Evolutionary conservation across 2,888 invertebrate genomes (phyloP).

Genomic region (Deilephila elpenor): DNA sequence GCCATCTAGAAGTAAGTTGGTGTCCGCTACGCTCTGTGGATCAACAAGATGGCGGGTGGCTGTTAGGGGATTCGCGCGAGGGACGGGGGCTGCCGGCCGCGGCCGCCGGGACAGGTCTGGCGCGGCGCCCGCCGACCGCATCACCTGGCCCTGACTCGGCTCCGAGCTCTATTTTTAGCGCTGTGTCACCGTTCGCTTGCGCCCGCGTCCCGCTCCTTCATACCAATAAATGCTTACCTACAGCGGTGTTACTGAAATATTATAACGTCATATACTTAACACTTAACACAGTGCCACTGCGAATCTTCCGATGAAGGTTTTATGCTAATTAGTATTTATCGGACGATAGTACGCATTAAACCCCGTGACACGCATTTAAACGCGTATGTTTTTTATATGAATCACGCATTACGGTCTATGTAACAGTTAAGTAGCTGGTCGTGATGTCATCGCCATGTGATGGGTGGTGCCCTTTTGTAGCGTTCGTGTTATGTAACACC

Average conservation of each 20-base stretch:
- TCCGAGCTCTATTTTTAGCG: conserved; percentile 80
- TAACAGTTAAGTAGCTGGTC: conserved; percentile 73
- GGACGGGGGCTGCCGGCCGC: conserved; percentile 58
- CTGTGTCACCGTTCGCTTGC: conserved; percentile 78
- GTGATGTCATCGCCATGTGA: conserved; percentile 80
- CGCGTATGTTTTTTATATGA: conserved; percentile 59
- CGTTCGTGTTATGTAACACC: conserved; percentile 58
- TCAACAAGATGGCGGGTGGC: conserved; percentile 76
- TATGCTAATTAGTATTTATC: neutral
- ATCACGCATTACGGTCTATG: conserved; percentile 70
- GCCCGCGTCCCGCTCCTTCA: conserved; percentile 57
- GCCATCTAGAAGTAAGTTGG: conserved; percentile 60
- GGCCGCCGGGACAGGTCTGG: conserved; percentile 54
- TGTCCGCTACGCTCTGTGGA: conserved; percentile 66
- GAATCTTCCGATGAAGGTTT: neutral
- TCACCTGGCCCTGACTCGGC: conserved; percentile 59
- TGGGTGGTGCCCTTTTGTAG: conserved; percentile 66
- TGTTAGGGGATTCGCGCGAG: conserved; percentile 59
- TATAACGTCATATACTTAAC: conserved; percentile 25
- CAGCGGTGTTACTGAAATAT: conserved; percentile 19
- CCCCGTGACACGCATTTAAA: conserved; percentile 42
- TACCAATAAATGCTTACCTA: conserved; percentile 40
- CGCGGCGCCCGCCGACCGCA: conserved; percentile 54
- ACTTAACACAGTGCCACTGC: neutral
- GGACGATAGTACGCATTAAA: conserved; percentile 38